Conservation (phyloP, 2,797 vertebrate genomes). For the Huso huso region DNA sequence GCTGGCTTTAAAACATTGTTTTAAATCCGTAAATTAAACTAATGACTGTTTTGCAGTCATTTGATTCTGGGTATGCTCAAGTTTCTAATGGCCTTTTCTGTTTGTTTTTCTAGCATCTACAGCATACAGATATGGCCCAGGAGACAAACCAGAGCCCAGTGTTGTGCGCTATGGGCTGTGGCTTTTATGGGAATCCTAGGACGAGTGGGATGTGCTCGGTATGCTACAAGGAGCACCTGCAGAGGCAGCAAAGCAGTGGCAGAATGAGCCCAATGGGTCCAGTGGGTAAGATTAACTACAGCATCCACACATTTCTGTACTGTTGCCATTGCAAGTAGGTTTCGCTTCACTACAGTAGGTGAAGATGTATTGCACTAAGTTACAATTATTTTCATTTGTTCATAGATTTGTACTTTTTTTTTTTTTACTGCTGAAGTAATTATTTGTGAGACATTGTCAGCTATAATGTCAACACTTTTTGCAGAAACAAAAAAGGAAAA, state of each 20-base stretch:
- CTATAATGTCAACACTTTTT: too few relatives aligned
- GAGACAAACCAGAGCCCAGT: slow-evolving; percentile 94
- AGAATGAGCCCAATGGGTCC: slow-evolving; percentile 90
- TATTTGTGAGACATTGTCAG: background rate
- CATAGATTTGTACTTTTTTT: background rate
- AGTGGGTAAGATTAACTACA: slow-evolving; percentile 49
- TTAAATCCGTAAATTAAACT: slow-evolving; percentile 7
- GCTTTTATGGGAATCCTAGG: slow-evolving; percentile 95
- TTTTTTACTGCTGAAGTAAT: too few relatives aligned
- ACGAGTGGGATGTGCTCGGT: slow-evolving; percentile 97
- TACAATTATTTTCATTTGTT: background rate
- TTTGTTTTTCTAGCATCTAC: slow-evolving; percentile 38
- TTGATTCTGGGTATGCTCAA: slow-evolving; percentile 33
- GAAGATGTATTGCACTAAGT: too few relatives aligned
- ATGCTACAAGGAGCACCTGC: slow-evolving; percentile 97
- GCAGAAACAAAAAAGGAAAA: too few relatives aligned
- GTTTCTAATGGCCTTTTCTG: slow-evolving; percentile 29
- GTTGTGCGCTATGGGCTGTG: slow-evolving; percentile 93
- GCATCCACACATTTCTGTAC: too few relatives aligned
- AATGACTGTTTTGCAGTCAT: slow-evolving; percentile 14
- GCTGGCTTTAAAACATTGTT: background rate
- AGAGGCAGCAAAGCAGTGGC: slow-evolving; percentile 87
- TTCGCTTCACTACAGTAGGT: background rate
- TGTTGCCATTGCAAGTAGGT: too few relatives aligned
- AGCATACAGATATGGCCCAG: slow-evolving; percentile 79